phyloP scores from a whole-genome alignment of 2,888 invertebrate species.

The Eumerus sabulonum region DNA sequence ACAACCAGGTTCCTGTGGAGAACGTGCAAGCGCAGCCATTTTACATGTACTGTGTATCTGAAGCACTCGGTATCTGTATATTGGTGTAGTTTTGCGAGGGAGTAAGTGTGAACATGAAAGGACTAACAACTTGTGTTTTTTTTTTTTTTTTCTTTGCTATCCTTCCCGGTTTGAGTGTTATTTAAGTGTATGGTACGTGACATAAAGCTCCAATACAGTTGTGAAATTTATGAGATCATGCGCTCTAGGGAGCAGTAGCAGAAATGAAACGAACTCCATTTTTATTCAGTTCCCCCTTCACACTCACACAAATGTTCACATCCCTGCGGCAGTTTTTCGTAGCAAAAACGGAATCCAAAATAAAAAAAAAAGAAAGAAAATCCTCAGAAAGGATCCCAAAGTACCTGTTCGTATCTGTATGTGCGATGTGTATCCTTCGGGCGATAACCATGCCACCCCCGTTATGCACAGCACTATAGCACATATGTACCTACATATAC shows the following conservation, averaged over 20 bases:
- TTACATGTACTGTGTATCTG: constrained; percentile 17
- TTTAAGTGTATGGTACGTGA: constrained; percentile 42
- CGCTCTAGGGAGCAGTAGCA: constrained; percentile 61
- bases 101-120: constrained; percentile 61
- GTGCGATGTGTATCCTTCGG: not conserved
- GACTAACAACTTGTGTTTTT: constrained; percentile 24
- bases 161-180: constrained; percentile 7
- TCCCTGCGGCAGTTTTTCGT: constrained; percentile 27
- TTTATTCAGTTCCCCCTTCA: constrained; percentile 37
- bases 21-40: constrained; percentile 33
- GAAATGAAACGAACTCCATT: constrained; percentile 67
- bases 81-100: constrained; percentile 30
- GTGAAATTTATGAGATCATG: constrained; percentile 68
- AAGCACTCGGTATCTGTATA: constrained; percentile 1
- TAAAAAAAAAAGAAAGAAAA: constrained; percentile 9
- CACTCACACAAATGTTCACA: not conserved
- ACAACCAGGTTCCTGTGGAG: constrained; percentile 20
- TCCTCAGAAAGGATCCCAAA: constrained; percentile 31
- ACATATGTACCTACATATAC: too few relatives aligned
- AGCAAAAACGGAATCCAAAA: constrained; percentile 2
- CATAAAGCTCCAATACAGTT: constrained; percentile 65
- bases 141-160: constrained; percentile 4
- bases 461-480: constrained; percentile 18
- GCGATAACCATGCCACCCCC: not conserved
- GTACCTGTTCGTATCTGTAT: constrained; percentile 50